Evolutionary conservation across 2,113 vertebrate genomes (phyloP), one percentile per base, ranked within the genome.

Genomic region (Todiramphus chloris): DNA sequence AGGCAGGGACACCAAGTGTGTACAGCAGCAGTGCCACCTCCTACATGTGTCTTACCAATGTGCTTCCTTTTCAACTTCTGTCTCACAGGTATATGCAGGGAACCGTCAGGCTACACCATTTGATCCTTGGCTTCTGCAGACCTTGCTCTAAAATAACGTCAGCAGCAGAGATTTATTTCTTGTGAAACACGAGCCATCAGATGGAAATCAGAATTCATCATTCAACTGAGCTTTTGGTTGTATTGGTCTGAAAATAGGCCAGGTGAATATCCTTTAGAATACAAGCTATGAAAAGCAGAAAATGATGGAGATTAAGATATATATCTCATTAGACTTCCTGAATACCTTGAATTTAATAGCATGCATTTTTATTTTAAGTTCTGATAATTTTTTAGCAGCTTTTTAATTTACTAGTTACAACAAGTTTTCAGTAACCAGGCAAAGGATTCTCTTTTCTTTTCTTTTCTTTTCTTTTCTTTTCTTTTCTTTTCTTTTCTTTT

Each of bases 11-110:
- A 43, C 10, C 1, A 11, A 53, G 11, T 1, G 3, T 24, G 11
- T 58, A 19, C 30, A 64, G 23, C 16, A 62, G 27, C 17, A 31
- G 8, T 30, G 27, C 1, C 2, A 48, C 51, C 35, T 68, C 30
- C 43, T 62, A 13, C 20, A 41, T 0, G 0, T 5, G 3, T 30
- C 39, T 53, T 55, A 50, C 21, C 56, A 48, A 16, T 19, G 43
- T 16, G 5, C 3, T 92, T 83, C 20, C 10, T 17, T 5, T 51
- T 35, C 20, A 39, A 7, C 20, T 5, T 85, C 30, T 14, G 5
- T 55, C 69, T 64, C 30, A 31, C 16, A 70, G 46, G 20, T 44
- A 13, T 15, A 4, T 1, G 2, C 18, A 41, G 31, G 37, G 16
- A 76, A 19, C 11, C 55, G 7, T 14, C 35, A 10, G 1, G 7